These are phyloP conservation scores for Paracanthobrama guichenoti DNA, from an alignment of 2,113 vertebrate species.

Conservation along the genomic window DNA sequence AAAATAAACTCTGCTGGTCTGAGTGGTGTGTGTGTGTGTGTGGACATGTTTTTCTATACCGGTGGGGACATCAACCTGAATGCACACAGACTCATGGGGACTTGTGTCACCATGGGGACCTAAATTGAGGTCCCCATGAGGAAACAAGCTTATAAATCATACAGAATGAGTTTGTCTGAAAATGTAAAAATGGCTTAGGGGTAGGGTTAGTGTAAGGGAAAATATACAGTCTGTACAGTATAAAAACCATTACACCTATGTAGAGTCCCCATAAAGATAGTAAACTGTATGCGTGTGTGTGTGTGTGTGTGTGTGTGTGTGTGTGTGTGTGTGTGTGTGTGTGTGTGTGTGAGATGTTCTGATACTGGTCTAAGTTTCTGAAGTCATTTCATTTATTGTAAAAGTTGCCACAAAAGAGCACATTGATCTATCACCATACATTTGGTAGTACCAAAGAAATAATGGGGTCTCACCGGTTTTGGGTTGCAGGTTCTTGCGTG, in stretches of 20 bases:
- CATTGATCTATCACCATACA: too few relatives aligned
- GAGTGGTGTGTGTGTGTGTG: background rate
- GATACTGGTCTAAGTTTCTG: background rate
- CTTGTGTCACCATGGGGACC: too few relatives aligned
- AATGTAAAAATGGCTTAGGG: too few relatives aligned
- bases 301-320: background rate
- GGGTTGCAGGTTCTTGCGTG: constrained; percentile 84
- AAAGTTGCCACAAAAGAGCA: background rate
- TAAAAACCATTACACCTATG: too few relatives aligned
- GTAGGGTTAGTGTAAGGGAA: too few relatives aligned
- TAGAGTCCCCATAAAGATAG: too few relatives aligned
- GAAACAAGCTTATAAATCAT: too few relatives aligned
- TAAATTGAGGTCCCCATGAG: too few relatives aligned
- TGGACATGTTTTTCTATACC: background rate
- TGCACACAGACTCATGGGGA: too few relatives aligned
- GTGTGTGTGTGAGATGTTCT: background rate
- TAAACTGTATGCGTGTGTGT: background rate
- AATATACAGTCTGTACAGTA: too few relatives aligned
- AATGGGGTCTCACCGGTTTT: constrained; percentile 82
- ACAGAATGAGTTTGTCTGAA: too few relatives aligned
- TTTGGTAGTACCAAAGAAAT: background rate
- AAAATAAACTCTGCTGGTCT: constrained; percentile 22
- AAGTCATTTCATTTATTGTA: background rate
- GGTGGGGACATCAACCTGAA: too few relatives aligned
- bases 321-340: background rate